These are phyloP conservation scores for Willowsia nigromaculata DNA, from an alignment of 2,888 invertebrate species.

Conservation along the genomic window DNA sequence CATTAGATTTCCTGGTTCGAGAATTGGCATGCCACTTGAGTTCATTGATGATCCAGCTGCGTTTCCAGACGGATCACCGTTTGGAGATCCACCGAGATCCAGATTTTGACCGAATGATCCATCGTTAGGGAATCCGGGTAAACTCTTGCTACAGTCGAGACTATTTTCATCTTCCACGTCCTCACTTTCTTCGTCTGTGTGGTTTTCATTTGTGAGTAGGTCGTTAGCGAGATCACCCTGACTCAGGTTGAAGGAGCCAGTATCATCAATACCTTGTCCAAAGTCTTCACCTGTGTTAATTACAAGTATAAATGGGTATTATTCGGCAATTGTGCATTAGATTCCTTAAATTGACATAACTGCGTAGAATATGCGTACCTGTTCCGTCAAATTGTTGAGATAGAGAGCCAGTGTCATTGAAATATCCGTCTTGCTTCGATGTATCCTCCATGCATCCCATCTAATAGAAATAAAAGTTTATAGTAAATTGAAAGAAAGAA, in stretches of 20 bases:
- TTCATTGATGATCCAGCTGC: constrained; percentile 70
- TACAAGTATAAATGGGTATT: neutral
- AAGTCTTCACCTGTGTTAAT: constrained; percentile 70
- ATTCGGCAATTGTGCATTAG: no score
- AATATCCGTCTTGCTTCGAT: constrained; percentile 51
- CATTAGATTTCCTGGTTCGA: constrained; percentile 50
- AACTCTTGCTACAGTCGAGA: constrained; percentile 75
- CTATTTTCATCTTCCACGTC: constrained; percentile 78
- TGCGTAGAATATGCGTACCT: constrained; percentile 11
- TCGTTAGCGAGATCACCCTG: constrained; percentile 74
- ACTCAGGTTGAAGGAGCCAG: constrained; percentile 71
- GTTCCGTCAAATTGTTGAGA: constrained; percentile 75
- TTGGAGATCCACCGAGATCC: constrained; percentile 67
- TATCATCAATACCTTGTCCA: constrained; percentile 65
- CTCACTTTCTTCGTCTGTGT: constrained; percentile 74
- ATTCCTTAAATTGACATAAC: no score
- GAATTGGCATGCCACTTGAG: constrained; percentile 26
- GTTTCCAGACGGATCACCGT: constrained; percentile 67
- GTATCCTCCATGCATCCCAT: constrained; percentile 57
- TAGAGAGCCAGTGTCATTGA: constrained; percentile 66
- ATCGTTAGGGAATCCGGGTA: constrained; percentile 73
- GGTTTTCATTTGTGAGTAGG: constrained; percentile 70
- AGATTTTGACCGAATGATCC: constrained; percentile 76
- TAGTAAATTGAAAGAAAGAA: neutral
- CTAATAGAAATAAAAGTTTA: neutral